phyloP scores from a whole-genome alignment of 2,888 invertebrate genomes.

The Cephus runcator region DNA sequence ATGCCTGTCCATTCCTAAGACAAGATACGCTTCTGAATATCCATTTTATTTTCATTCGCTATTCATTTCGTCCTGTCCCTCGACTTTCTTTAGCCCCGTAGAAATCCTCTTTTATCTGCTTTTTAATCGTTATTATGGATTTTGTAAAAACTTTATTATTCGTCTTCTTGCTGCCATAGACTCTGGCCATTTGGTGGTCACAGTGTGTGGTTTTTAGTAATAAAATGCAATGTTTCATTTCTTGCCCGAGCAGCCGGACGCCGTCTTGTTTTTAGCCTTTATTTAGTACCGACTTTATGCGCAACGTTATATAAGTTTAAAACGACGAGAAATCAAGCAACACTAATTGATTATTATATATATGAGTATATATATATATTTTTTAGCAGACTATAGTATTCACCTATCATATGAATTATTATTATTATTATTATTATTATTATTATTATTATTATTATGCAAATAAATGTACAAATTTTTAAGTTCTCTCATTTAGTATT shows the following conservation, averaged over 20 bases:
- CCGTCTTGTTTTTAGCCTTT: not conserved
- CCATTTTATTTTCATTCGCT: not conserved
- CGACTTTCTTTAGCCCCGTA: not conserved
- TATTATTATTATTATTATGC: conserved; percentile 44
- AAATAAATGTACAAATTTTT: conserved; percentile 58
- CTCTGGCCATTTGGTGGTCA: not conserved
- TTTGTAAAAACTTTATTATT: not conserved
- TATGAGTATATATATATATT: conserved; percentile 26
- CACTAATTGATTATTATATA: conserved; percentile 42
- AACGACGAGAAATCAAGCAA: conserved; percentile 8
- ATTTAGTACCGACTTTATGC: not conserved
- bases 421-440: conserved; percentile 31
- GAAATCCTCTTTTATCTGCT: not conserved
- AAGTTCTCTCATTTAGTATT: conserved; percentile 46
- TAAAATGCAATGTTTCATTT: not conserved
- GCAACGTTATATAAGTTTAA: not conserved
- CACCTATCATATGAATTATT: conserved; percentile 25
- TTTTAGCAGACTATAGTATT: conserved; percentile 44
- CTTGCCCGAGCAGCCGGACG: not conserved
- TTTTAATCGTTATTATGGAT: not conserved
- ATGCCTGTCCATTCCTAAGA: not conserved
- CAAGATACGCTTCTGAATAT: not conserved
- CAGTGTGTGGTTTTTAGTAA: not conserved
- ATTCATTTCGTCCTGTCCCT: not conserved
- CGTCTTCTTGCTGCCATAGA: not conserved